phyloP scores from a whole-genome alignment of 2,113 vertebrate species.

The Lota lota region DNA sequence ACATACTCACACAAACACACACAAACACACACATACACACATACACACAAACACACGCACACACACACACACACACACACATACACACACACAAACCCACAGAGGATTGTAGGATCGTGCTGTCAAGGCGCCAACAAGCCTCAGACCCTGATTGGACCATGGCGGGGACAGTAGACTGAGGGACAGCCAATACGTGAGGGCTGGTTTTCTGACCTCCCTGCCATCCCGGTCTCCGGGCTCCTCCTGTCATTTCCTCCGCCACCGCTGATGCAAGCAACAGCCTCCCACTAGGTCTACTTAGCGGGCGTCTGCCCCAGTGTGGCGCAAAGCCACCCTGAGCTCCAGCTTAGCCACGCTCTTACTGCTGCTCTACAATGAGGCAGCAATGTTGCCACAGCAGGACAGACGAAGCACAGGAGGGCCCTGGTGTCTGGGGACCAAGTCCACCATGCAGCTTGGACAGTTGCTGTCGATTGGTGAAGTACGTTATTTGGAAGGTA shows the following conservation, averaged over 20 bases:
- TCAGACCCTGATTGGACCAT: constrained; percentile 44
- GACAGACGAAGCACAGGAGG: too few species aligned
- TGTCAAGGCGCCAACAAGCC: constrained; percentile 50
- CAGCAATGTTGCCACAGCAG: too few species aligned
- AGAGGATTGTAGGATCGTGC: constrained; percentile 31
- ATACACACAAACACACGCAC: not conserved
- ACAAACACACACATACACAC: too few species aligned
- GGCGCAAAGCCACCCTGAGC: constrained; percentile 27
- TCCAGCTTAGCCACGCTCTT: not conserved
- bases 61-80: too few species aligned
- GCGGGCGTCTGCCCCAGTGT: constrained; percentile 36
- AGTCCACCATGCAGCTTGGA: too few species aligned
- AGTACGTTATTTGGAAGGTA: too few species aligned
- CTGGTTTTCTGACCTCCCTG: constrained; percentile 12
- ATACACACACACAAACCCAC: constrained; percentile 8
- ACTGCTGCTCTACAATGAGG: too few species aligned
- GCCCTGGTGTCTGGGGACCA: too few species aligned
- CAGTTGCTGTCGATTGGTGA: too few species aligned
- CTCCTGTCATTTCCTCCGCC: constrained; percentile 20
- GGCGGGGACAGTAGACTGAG: constrained; percentile 59
- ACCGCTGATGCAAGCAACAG: constrained; percentile 39
- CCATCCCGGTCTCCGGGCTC: constrained; percentile 12
- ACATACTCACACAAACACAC: not conserved
- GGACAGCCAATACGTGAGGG: constrained; percentile 55
- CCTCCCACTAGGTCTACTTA: constrained; percentile 45